These are phyloP conservation scores for Whitmania pigra DNA, from an alignment of 1,140 invertebrate genomes.

Conservation along the genomic window DNA sequence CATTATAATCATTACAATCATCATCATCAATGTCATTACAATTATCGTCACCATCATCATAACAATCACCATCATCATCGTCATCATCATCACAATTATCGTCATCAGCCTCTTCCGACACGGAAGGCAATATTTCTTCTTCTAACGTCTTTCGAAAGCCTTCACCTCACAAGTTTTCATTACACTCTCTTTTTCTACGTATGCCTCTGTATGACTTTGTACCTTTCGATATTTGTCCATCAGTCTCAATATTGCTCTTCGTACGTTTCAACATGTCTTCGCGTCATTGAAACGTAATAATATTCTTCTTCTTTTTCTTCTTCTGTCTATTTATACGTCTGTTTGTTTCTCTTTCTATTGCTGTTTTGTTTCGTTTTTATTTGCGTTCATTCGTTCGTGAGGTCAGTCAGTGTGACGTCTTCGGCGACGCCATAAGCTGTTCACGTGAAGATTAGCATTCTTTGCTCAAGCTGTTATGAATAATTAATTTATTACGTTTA, in stretches of 20 bases:
- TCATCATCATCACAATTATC: not conserved
- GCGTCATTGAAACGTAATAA: not conserved
- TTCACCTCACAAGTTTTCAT: not conserved
- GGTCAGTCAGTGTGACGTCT: too few species aligned
- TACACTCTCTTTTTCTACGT: not conserved
- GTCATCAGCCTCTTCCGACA: not conserved
- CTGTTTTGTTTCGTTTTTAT: too few species aligned
- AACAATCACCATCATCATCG: not conserved
- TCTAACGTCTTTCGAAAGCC: not conserved
- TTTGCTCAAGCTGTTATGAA: too few species aligned
- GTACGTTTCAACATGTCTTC: not conserved
- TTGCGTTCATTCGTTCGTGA: too few species aligned
- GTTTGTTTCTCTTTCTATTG: not conserved
- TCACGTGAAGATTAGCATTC: too few species aligned
- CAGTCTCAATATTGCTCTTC: not conserved
- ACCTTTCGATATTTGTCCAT: not conserved
- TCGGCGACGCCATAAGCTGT: too few species aligned
- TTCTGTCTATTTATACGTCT: not conserved
- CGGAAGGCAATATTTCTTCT: not conserved
- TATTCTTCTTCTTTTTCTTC: constrained; percentile 2
- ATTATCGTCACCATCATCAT: not conserved
- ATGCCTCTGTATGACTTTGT: not conserved
- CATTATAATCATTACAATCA: not conserved
- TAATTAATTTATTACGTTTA: too few species aligned
- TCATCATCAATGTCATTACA: not conserved